Conservation (phyloP, 1,140 invertebrate species). For the Hylaeus volcanicus region DNA sequence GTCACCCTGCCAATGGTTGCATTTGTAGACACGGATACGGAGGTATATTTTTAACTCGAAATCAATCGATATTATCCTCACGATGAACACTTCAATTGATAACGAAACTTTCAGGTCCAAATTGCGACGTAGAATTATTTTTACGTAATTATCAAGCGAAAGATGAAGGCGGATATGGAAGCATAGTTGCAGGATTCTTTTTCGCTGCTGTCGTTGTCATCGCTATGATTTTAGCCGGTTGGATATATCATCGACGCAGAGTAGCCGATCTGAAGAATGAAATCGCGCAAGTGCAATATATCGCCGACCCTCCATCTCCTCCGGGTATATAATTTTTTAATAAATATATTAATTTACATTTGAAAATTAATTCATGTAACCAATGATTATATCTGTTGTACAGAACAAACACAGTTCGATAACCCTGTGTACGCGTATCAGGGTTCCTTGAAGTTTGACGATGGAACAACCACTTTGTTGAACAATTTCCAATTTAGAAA, state of each 20-base stretch:
- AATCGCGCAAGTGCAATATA: constrained; percentile 93
- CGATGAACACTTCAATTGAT: background rate
- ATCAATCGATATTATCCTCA: background rate
- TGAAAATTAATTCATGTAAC: background rate
- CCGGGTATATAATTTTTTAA: constrained; percentile 80
- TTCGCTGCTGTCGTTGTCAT: constrained; percentile 86
- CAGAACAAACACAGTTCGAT: constrained; percentile 94
- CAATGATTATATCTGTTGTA: background rate
- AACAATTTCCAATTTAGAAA: constrained; percentile 85
- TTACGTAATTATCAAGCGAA: constrained; percentile 74
- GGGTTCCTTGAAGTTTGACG: constrained; percentile 81
- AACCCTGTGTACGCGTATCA: constrained; percentile 94
- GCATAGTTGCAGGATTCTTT: constrained; percentile 83
- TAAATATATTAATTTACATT: background rate
- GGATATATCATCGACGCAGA: constrained; percentile 89
- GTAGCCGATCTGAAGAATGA: constrained; percentile 91
- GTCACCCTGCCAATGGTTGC: constrained; percentile 90
- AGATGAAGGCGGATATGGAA: constrained; percentile 76
- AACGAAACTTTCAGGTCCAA: constrained; percentile 65
- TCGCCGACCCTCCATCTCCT: constrained; percentile 85
- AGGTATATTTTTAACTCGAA: constrained; percentile 77
- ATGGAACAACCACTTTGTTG: constrained; percentile 82
- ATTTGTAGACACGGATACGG: constrained; percentile 88
- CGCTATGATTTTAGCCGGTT: constrained; percentile 83
- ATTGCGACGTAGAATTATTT: constrained; percentile 79